These are phyloP conservation scores for Datnioides undecimradiatus DNA, from an alignment of 2,113 vertebrate genomes.

Conservation along the genomic window DNA sequence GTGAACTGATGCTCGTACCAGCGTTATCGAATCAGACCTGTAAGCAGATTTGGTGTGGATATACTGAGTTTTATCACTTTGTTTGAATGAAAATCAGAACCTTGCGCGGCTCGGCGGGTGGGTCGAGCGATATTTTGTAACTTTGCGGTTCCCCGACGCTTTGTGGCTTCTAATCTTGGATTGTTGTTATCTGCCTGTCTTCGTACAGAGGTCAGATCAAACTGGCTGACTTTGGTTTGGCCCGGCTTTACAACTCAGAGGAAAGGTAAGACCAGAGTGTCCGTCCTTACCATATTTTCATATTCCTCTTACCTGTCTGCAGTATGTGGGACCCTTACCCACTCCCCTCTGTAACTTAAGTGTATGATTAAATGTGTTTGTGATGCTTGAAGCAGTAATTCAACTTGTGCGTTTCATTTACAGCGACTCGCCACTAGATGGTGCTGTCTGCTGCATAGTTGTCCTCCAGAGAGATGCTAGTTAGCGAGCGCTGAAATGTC, in stretches of 20 bases:
- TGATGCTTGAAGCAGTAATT: not conserved
- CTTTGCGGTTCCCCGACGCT: no score
- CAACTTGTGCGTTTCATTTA: not conserved
- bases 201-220: conserved; percentile 94
- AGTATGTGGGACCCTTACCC: not conserved
- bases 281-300: not conserved
- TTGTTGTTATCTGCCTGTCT: conserved; percentile 29
- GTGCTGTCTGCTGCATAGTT: conserved; percentile 27
- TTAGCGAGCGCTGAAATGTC: conserved; percentile 9
- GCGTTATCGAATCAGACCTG: not conserved
- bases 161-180: not conserved
- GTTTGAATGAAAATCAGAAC: not conserved
- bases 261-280: conserved; percentile 89
- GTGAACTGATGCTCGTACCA: not conserved
- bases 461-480: not conserved
- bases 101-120: not conserved
- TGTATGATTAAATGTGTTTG: not conserved
- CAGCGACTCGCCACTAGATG: conserved; percentile 58
- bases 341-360: not conserved
- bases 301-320: not conserved
- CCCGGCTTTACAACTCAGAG: conserved; percentile 97
- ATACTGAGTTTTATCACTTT: no score
- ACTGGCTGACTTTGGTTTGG: conserved; percentile 96
- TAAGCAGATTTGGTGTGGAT: no score
- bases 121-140: not conserved